phyloP scores from a whole-genome alignment of 2,888 invertebrate genomes.

The Drosophila pegasa region DNA sequence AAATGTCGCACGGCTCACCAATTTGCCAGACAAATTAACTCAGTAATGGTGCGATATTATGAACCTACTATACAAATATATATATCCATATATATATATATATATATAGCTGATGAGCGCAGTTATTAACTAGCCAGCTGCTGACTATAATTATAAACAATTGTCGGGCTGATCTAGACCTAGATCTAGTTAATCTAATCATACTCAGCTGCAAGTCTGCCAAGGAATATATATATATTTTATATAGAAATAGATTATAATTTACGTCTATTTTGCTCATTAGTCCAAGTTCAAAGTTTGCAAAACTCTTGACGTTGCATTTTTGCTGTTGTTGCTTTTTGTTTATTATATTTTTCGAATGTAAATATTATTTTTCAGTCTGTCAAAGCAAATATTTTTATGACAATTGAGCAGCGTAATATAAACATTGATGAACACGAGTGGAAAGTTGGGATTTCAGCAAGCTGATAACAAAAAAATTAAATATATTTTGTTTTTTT shows the following conservation, averaged over 20 bases:
- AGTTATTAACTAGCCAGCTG: slow-evolving; percentile 19
- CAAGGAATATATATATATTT: neutral
- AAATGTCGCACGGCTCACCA: slow-evolving; percentile 28
- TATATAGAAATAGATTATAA: neutral
- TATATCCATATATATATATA: slow-evolving; percentile 6
- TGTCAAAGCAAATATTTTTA: slow-evolving; percentile 36
- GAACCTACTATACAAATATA: neutral
- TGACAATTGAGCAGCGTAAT: slow-evolving; percentile 12
- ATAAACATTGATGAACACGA: slow-evolving; percentile 2
- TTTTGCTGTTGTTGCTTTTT: slow-evolving; percentile 5
- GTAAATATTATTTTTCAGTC: slow-evolving; percentile 49
- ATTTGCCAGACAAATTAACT: slow-evolving; percentile 19
- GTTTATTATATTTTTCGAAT: slow-evolving; percentile 14
- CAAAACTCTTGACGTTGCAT: slow-evolving; percentile 10
- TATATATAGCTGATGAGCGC: slow-evolving; percentile 16
- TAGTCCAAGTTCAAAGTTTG: slow-evolving; percentile 1
- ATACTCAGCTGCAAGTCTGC: neutral
- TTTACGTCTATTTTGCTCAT: neutral
- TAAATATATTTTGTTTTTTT: too few relatives aligned
- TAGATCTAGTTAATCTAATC: neutral
- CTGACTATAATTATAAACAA: slow-evolving; percentile 30
- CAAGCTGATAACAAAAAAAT: slow-evolving; percentile 6
- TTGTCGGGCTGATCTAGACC: slow-evolving; percentile 11
- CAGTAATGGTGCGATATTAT: slow-evolving; percentile 9
- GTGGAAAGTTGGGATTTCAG: slow-evolving; percentile 1